Percentiles rank a stretch among this genome's conserved stretches.
phyloP scores from a whole-genome alignment of 2,797 vertebrate species.

The Phalloptychus januarius region DNA sequence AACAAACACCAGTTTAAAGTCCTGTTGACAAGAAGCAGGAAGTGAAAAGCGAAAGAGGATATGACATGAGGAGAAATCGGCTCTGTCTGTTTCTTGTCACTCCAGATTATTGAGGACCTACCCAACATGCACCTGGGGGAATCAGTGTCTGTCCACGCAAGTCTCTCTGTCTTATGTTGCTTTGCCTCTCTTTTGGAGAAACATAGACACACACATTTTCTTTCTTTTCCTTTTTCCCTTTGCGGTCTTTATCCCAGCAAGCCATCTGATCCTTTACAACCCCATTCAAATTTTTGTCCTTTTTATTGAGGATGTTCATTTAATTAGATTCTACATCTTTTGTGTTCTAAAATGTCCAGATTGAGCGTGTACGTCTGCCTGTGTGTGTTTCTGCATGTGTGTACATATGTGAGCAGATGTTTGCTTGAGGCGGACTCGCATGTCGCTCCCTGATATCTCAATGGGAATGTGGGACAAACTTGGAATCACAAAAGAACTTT shows the following conservation, averaged over 20 bases:
- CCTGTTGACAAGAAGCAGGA: conserved; percentile 82
- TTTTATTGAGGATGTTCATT: conserved; percentile 5
- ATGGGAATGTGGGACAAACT: conserved; percentile 76
- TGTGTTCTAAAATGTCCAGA: conserved; percentile 38
- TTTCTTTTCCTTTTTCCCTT: conserved; percentile 23
- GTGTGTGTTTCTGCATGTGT: conserved; percentile 83
- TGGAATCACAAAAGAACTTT: conserved; percentile 77
- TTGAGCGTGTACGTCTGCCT: conserved; percentile 64
- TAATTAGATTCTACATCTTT: conserved; percentile 6
- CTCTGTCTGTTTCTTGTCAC: conserved; percentile 86
- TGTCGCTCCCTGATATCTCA: conserved; percentile 74
- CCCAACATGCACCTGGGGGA: conserved; percentile 85
- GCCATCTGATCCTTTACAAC: conserved; percentile 23
- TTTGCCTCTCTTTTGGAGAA: conserved; percentile 48
- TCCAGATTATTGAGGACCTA: conserved; percentile 84
- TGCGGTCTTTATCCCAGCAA: conserved; percentile 37
- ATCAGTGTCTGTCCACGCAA: conserved; percentile 82
- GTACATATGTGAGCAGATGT: conserved; percentile 81
- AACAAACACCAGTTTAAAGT: conserved; percentile 84
- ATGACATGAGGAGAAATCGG: conserved; percentile 84
- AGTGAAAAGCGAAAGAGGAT: conserved; percentile 82
- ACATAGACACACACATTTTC: conserved; percentile 18
- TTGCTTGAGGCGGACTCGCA: conserved; percentile 73
- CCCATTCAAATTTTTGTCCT: conserved; percentile 18
- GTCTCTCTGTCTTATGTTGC: conserved; percentile 74